Base-by-base conservation (phyloP, 2,888 invertebrate species). In the Sphaeridia pumilis region DNA sequence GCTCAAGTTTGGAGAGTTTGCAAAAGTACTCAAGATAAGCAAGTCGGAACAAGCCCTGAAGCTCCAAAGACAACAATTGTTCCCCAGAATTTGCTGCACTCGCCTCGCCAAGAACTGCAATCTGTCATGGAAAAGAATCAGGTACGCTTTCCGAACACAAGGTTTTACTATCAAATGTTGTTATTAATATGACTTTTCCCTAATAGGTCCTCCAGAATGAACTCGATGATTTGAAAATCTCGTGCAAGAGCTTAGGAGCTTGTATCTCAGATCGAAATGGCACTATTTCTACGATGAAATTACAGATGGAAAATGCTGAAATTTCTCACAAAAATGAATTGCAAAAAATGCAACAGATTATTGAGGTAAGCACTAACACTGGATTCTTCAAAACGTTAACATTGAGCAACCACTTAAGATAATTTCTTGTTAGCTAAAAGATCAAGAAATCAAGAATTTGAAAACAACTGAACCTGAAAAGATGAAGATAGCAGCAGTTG, bases 11-110 rank as follows among this genome's bases (percentile, higher is more conserved):
- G 41, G 38, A 49, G 27, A 12, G 20, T 20, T 7, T 14, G 12
- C 10, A 14, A 2, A 17, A 3, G 10, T 5, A 41, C n/a, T 4
- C 41, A 49, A 26, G 49, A 41, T 25, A 41, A 49, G 28, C 38
- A 41, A 26, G 49, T 49, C 12, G 48, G 48, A 14, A 49, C 38
- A 4, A 41, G 41, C 5, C 49, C 49, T n/a, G n/a, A n/a, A n/a
- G n/a, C n/a, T n/a, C n/a, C n/a, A n/a, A n/a, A n/a, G n/a, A n/a
- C n/a, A n/a, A n/a, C n/a, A n/a, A n/a, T n/a, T n/a, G n/a, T n/a
- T n/a, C n/a, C n/a, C n/a, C n/a, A n/a, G n/a, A n/a, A n/a, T n/a
- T n/a, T n/a, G n/a, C n/a, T n/a, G n/a, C n/a, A n/a, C n/a, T n/a
- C n/a, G n/a, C n/a, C n/a, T n/a, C n/a, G n/a, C n/a, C n/a, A n/a